These are phyloP conservation scores for Mohoua ochrocephala DNA, from an alignment of 2,113 vertebrate species.

Conservation along the genomic window DNA sequence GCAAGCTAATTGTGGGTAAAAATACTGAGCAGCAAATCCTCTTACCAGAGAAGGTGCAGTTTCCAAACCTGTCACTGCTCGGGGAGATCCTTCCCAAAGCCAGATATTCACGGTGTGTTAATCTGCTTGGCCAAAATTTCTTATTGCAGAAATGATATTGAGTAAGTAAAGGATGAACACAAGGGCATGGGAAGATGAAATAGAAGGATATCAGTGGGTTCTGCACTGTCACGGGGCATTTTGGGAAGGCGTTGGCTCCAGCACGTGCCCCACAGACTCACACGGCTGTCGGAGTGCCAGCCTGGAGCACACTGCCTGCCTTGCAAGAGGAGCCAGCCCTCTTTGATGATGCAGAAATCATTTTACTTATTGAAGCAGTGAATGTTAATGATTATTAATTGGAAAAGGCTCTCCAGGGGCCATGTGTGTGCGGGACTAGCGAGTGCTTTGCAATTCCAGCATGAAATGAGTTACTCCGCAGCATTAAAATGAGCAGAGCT, in stretches of 20 bases:
- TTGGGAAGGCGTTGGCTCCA: background rate
- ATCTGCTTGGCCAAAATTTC: background rate
- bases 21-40: constrained; percentile 15
- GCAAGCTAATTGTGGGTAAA: background rate
- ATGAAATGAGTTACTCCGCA: constrained; percentile 29
- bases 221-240: background rate
- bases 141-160: background rate
- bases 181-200: background rate
- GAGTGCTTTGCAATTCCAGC: constrained; percentile 48
- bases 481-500: constrained; percentile 33
- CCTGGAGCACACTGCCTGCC: background rate
- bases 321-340: background rate
- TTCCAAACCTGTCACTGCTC: background rate
- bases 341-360: constrained; percentile 33
- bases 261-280: background rate
- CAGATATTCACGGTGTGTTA: background rate
- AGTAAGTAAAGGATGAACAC: background rate
- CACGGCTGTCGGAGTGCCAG: background rate
- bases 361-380: constrained; percentile 55
- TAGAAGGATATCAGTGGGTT: background rate
- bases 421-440: background rate
- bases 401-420: constrained; percentile 53
- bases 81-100: background rate
- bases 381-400: constrained; percentile 65
- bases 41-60: background rate